Conservation (phyloP, 2,888 invertebrate genomes). For the Oegoconia quadripuncta region DNA sequence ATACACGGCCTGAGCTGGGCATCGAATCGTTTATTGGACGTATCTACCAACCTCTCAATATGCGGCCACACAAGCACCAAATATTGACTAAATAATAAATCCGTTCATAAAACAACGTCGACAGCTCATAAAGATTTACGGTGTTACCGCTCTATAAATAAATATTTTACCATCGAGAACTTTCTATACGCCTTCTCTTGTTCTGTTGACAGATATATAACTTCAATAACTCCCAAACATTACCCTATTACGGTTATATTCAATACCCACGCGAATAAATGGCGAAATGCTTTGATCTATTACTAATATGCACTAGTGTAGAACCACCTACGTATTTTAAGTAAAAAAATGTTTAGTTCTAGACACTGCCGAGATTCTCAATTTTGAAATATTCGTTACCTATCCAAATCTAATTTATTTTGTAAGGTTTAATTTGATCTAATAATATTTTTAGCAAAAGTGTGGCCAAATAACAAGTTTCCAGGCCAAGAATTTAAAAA, state of each 20-base stretch:
- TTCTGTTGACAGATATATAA: slow-evolving; percentile 12
- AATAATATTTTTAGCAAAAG: no score
- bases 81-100: slow-evolving; percentile 20
- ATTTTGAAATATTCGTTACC: no score
- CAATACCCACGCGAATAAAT: slow-evolving; percentile 8
- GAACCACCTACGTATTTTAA: neutral
- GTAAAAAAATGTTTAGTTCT: no score
- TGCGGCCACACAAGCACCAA: slow-evolving; percentile 6
- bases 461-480: no score
- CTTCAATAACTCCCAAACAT: slow-evolving; percentile 5
- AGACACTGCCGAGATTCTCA: no score
- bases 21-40: no score
- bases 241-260: slow-evolving; percentile 5
- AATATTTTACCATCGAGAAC: slow-evolving; percentile 25
- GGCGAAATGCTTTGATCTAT: slow-evolving; percentile 3
- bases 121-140: slow-evolving; percentile 31
- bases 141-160: slow-evolving; percentile 22
- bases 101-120: slow-evolving; percentile 24
- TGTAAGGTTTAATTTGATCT: no score
- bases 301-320: neutral
- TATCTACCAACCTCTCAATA: slow-evolving; percentile 3
- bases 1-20: no score
- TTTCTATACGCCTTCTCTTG: slow-evolving; percentile 23
- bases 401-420: no score
- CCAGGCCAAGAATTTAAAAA: no score